Evolutionary conservation across 2,113 vertebrate species (phyloP), one percentile per base, ranked within the genome.

Genomic region (Nyctereutes procyonoides): DNA sequence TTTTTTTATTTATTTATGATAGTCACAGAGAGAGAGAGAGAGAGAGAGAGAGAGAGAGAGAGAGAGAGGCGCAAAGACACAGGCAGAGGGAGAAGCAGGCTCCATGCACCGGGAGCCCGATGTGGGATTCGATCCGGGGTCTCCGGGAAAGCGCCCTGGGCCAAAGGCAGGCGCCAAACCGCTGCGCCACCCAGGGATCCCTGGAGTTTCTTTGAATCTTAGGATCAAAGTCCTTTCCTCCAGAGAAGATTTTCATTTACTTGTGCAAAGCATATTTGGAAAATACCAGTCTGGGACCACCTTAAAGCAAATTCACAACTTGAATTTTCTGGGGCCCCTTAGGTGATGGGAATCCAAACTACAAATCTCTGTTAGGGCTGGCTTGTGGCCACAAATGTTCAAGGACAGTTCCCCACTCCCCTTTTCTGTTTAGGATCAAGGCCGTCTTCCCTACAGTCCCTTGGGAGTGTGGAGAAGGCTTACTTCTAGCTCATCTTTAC

Each of bases 171-270:
- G n/a, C n/a, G n/a, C n/a, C n/a, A n/a, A n/a, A n/a, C n/a, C n/a
- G n/a, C n/a, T n/a, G n/a, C n/a, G n/a, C n/a, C n/a, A n/a, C n/a
- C n/a, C n/a, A n/a, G n/a, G n/a, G n/a, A n/a, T n/a, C n/a, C n/a
- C n/a, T 87, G 53, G 38, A 35, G 13, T 86, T 89, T 84, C 56
- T 62, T 69, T 91, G 88, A 91, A 53, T 77, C 51, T 8, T 48
- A 77, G 69, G 30, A 22, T 85, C 30, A 77, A 85, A 85, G 65
- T 82, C 20, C 55, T 62, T 82, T 62, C 62, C 38, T 82, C 67
- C 56, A 63, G 85, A 73, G 56, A 63, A 17, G 63, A 88, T 58
- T 88, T 88, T 90, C 35, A 67, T 69, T 93, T 87, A 79, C 83
- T 93, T 67, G 51, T 85, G 38, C 35, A 26, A 56, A 35, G 22